A percentile compares a stretch with the other conserved stretches of the same genome.
Conservation (phyloP, 2,113 vertebrate species). For the Cervus canadensis region DNA sequence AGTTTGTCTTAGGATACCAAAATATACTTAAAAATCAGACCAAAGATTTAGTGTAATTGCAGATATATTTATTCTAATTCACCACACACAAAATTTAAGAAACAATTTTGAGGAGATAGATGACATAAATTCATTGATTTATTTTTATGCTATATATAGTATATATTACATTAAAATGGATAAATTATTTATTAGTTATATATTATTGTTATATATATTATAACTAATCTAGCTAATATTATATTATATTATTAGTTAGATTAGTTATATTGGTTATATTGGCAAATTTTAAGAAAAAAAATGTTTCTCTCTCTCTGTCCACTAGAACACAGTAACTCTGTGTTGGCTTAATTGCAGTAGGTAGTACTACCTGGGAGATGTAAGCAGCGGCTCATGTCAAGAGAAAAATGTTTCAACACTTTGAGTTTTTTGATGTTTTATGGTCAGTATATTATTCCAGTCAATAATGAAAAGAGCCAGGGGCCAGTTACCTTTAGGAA, state of each 20-base stretch:
- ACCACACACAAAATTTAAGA: background rate
- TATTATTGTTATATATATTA: background rate
- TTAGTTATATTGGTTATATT: background rate
- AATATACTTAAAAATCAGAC: background rate
- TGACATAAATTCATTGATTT: background rate
- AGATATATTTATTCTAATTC: background rate
- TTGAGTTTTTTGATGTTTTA: conserved; percentile 3
- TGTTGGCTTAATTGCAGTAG: background rate
- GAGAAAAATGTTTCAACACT: conserved; percentile 3
- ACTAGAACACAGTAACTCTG: background rate
- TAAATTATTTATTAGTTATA: no score
- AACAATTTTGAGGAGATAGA: background rate
- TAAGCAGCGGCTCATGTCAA: background rate
- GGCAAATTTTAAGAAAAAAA: conserved; percentile 6
- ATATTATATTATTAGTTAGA: background rate
- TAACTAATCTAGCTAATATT: background rate
- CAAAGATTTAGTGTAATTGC: background rate
- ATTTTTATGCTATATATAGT: background rate
- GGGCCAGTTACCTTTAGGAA: background rate
- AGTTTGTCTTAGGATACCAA: background rate
- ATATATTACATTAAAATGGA: background rate
- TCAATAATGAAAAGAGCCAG: background rate
- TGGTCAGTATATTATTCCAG: background rate
- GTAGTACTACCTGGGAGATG: background rate
- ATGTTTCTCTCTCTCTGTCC: background rate